These are phyloP conservation scores for Argynnis bischoffii DNA, from an alignment of 2,888 invertebrate species.

Conservation along the genomic window DNA sequence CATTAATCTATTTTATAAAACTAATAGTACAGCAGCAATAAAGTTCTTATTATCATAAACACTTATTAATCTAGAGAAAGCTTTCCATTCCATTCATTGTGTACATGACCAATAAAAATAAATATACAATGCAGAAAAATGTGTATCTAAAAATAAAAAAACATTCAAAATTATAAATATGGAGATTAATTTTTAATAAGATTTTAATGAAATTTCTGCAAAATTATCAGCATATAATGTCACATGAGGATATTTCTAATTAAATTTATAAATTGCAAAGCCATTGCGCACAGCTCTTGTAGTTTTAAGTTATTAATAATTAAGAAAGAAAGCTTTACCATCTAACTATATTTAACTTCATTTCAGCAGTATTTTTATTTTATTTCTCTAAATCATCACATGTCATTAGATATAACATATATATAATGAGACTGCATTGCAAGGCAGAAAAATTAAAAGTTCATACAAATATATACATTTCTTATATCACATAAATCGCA, in stretches of 20 bases:
- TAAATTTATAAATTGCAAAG: not conserved
- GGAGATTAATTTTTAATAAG: not conserved
- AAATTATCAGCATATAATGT: not conserved
- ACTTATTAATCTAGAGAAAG: too few relatives aligned
- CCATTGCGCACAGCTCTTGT: conserved; percentile 3
- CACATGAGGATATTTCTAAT: not conserved
- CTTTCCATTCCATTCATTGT: too few relatives aligned
- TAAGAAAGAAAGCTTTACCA: not conserved
- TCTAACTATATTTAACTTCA: not conserved
- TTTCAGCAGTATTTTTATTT: not conserved
- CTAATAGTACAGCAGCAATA: too few relatives aligned
- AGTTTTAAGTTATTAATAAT: not conserved
- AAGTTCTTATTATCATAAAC: too few relatives aligned
- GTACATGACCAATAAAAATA: too few relatives aligned
- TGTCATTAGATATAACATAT: not conserved
- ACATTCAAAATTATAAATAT: too few relatives aligned
- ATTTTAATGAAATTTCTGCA: not conserved
- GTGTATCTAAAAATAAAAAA: too few relatives aligned
- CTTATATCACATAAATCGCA: conserved; percentile 7
- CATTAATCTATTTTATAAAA: too few relatives aligned
- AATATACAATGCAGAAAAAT: too few relatives aligned
- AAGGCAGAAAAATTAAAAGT: not conserved
- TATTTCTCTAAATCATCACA: not conserved
- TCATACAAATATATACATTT: not conserved
- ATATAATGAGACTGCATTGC: conserved; percentile 3